Conservation (phyloP, 2,797 vertebrate species). For the Chelidonichthys spinosus region DNA sequence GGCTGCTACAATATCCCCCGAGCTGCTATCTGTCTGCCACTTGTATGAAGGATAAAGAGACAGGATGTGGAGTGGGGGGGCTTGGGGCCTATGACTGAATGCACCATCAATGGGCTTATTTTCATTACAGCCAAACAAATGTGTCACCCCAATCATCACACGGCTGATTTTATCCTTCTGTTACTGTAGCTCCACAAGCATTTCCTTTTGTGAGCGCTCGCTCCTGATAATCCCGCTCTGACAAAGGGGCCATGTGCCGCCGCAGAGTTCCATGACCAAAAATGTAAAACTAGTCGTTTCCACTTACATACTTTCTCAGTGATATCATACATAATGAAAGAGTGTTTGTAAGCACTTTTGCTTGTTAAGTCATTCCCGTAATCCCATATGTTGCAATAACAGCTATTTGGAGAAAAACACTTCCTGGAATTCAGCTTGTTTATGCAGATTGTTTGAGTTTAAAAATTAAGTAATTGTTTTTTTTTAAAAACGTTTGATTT, state of each 20-base stretch:
- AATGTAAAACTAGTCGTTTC: conserved; percentile 83
- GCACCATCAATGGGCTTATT: conserved; percentile 83
- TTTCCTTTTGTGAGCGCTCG: conserved; percentile 91
- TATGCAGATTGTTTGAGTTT: conserved; percentile 30
- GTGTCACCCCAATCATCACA: conserved; percentile 91
- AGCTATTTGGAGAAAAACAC: conserved; percentile 58
- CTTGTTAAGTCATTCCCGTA: conserved; percentile 68
- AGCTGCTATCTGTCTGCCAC: conserved; percentile 81
- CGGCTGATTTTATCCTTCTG: conserved; percentile 93
- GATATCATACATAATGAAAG: conserved; percentile 82
- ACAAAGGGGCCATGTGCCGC: conserved; percentile 82
- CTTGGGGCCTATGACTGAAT: conserved; percentile 73
- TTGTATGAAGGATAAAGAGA: conserved; percentile 84
- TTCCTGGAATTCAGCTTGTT: conserved; percentile 47
- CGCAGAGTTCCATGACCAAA: conserved; percentile 78
- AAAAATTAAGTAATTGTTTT: not conserved
- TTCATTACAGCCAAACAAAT: conserved; percentile 88
- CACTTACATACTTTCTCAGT: conserved; percentile 82
- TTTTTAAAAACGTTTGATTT: not conserved
- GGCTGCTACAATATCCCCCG: conserved; percentile 74
- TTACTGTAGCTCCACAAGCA: conserved; percentile 89
- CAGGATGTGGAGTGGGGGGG: conserved; percentile 78
- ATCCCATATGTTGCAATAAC: conserved; percentile 67
- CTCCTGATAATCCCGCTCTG: conserved; percentile 90
- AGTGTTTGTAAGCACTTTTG: conserved; percentile 77